Base-by-base conservation (phyloP, 2,113 vertebrate species). In the Pagrus major region DNA sequence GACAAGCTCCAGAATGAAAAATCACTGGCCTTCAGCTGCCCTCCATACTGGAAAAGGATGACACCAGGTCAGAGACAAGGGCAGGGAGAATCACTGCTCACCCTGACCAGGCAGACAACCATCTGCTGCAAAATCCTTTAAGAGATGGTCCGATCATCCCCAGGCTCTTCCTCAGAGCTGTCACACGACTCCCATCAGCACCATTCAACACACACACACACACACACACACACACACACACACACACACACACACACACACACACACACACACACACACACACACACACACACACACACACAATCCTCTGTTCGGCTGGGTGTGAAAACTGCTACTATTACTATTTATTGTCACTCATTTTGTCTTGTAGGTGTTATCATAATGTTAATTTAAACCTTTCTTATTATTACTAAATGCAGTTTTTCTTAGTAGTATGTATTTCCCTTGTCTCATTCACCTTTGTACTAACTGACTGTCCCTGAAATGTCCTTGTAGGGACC, bases 71-170 rank as follows among this genome's bases (percentile, higher is more conserved):
- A 89, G 58, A 84, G 58, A 85, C 82, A 83, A 89, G 86, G 80
- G 78, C 73, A 68, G 83, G 35, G n/a, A 51, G 69, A 69, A 80
- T 65, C 16, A 49, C 39, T 6, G 47, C 39, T 71, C 77, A 70
- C 29, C 76, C 58, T 18, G 16, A 66, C 74, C 71, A 42, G 49
- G 69, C 79, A 88, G 73, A 83, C 73, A 83, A 90, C 84, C 87
- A 89, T 91, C 92, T 91, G 92, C 88, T 72, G 72, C 72, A 65
- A 88, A 91, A 81, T 86, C 58, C 83, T 66, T 41, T 25, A 27
- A 55, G 87, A 83, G 70, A 68, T 54, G 63, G 27, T 85, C 61
- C 10, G 14, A 66, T 78, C 51, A 60, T 77, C 78, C 69, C 46
- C 55, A 42, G 71, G 46, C 60, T 51, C 59, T 35, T 70, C 39